A percentile compares a stretch with the other conserved stretches of the same genome.
These are phyloP conservation scores for Pangasius mekongensis DNA, from an alignment of 2,797 vertebrate genomes.

Conservation along the genomic window DNA sequence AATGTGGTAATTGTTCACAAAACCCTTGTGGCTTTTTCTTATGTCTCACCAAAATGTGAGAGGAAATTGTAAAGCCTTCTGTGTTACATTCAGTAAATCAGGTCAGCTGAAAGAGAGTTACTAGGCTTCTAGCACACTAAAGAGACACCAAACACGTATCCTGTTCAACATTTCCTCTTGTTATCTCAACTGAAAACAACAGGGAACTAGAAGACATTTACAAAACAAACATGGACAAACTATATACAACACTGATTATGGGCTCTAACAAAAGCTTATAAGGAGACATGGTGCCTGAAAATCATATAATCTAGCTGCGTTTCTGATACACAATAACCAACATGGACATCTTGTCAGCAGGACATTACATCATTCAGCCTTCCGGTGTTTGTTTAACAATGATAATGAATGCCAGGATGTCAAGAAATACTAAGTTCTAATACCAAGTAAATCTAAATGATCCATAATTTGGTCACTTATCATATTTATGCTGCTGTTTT, in stretches of 20 bases:
- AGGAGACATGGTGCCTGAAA: neutral
- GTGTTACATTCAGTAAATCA: neutral
- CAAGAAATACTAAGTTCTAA: neutral
- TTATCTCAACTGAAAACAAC: neutral
- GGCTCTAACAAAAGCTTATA: neutral
- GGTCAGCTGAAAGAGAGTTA: neutral
- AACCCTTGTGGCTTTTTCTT: neutral
- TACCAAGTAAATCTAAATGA: neutral
- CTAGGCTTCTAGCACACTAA: neutral
- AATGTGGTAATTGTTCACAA: neutral
- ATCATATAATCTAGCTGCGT: neutral
- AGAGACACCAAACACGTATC: neutral
- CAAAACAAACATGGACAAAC: neutral
- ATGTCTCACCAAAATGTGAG: neutral
- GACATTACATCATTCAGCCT: neutral
- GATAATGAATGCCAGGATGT: neutral
- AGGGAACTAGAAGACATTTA: neutral
- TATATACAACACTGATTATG: neutral
- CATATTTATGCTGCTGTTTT: neutral
- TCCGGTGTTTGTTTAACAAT: neutral
- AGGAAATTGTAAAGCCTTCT: neutral
- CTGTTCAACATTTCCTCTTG: neutral
- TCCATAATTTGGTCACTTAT: neutral
- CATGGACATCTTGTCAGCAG: neutral
- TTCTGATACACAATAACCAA: neutral